phyloP scores from a whole-genome alignment of 1,140 invertebrate species.

The Manduca sexta region DNA sequence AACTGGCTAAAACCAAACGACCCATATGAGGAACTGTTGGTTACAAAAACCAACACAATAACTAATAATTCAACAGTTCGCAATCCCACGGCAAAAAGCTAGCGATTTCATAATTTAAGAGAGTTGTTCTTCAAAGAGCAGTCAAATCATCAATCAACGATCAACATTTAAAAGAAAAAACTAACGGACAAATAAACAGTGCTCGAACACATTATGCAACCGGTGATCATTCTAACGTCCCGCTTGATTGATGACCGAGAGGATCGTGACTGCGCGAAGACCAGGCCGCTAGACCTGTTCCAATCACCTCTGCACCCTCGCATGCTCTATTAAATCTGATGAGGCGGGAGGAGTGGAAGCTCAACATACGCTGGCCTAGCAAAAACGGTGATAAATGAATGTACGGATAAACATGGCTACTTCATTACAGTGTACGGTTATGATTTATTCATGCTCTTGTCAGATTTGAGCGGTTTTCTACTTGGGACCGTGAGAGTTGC shows the following conservation, averaged over 20 bases:
- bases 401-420: conserved; percentile 56
- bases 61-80: too few species aligned
- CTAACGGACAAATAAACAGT: conserved; percentile 23
- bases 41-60: too few species aligned
- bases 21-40: too few species aligned
- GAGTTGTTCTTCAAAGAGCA: neutral
- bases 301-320: neutral
- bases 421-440: conserved; percentile 59
- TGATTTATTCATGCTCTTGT: conserved; percentile 67
- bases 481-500: conserved; percentile 17
- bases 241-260: conserved; percentile 43
- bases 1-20: too few species aligned
- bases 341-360: conserved; percentile 7
- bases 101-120: neutral
- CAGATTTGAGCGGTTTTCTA: conserved; percentile 46
- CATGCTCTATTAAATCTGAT: neutral
- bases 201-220: conserved; percentile 47
- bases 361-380: conserved; percentile 29
- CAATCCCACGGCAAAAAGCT: too few species aligned
- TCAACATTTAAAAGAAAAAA: conserved; percentile 3
- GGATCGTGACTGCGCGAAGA: conserved; percentile 27
- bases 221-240: conserved; percentile 35
- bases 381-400: conserved; percentile 55
- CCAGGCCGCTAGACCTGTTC: conserved; percentile 18
- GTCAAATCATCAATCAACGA: neutral